Conservation (phyloP, 2,113 vertebrate genomes). For the Mobula hypostoma region DNA sequence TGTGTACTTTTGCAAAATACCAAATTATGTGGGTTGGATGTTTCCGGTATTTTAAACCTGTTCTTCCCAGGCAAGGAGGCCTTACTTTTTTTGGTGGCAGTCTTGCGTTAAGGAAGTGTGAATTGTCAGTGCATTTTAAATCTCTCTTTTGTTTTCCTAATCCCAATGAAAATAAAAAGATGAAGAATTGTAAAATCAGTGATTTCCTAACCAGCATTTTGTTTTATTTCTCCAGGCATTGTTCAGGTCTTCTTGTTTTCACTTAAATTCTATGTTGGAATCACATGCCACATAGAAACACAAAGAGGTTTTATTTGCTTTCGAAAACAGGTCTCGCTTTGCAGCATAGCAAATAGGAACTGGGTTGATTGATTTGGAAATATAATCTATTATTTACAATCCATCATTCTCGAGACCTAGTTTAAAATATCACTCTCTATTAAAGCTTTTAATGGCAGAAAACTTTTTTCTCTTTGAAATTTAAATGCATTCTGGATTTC, state of each 20-base stretch:
- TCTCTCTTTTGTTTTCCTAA: background rate
- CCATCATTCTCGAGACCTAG: background rate
- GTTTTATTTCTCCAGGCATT: background rate
- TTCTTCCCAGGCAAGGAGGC: background rate
- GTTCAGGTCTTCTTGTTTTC: background rate
- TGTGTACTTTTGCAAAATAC: background rate
- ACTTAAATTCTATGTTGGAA: background rate
- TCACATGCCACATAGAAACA: background rate
- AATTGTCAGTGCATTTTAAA: background rate
- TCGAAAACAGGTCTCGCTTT: background rate
- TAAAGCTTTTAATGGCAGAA: background rate
- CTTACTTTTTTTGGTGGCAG: too few species aligned
- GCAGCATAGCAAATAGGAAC: conserved; percentile 24
- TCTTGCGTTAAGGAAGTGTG: background rate
- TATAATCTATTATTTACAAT: conserved; percentile 27
- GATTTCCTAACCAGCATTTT: background rate
- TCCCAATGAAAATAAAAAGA: background rate
- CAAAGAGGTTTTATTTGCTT: background rate
- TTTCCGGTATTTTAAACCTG: background rate
- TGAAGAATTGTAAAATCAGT: background rate
- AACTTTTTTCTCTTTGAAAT: background rate
- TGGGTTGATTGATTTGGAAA: conserved; percentile 13
- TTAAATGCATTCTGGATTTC: background rate
- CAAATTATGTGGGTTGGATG: background rate
- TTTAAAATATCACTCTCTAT: conserved; percentile 3